Evolutionary conservation across 1,140 invertebrate species (phyloP).

Genomic region (Philaenus spumarius): DNA sequence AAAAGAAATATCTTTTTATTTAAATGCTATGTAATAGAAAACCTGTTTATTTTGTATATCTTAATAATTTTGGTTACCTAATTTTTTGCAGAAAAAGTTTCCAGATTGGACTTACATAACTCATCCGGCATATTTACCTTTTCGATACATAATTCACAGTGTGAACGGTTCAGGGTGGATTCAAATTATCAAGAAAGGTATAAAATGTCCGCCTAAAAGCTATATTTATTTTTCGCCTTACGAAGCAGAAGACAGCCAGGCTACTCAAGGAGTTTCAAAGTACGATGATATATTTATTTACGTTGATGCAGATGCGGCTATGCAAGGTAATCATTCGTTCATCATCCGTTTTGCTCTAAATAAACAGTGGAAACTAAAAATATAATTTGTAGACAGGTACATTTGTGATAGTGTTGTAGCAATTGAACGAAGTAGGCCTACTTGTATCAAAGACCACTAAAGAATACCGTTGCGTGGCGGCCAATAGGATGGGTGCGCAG

Average conservation of each 20-base stretch:
- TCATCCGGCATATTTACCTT: background rate
- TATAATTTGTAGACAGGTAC: too few species aligned
- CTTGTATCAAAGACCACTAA: too few species aligned
- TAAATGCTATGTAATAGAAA: too few species aligned
- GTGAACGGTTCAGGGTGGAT: constrained; percentile 7
- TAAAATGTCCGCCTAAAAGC: background rate
- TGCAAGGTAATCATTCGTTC: constrained; percentile 7
- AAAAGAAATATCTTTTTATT: too few species aligned
- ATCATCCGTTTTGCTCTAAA: too few species aligned
- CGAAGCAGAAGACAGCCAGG: background rate
- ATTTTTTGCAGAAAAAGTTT: background rate
- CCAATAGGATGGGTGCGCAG: too few species aligned
- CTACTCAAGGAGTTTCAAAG: background rate
- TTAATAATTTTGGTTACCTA: too few species aligned
- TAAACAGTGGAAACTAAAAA: too few species aligned
- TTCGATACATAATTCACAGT: background rate
- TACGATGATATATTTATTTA: constrained; percentile 7
- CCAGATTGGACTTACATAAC: background rate
- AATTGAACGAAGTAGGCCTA: too few species aligned
- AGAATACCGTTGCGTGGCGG: too few species aligned
- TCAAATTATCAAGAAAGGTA: background rate
- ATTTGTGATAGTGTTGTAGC: too few species aligned
- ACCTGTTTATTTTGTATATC: too few species aligned
- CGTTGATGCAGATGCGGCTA: background rate
- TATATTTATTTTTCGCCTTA: constrained; percentile 1